Percentiles rank a stretch among this genome's conserved stretches.
phyloP scores from a whole-genome alignment of 2,797 vertebrate species.

The Poecilia velifera region DNA sequence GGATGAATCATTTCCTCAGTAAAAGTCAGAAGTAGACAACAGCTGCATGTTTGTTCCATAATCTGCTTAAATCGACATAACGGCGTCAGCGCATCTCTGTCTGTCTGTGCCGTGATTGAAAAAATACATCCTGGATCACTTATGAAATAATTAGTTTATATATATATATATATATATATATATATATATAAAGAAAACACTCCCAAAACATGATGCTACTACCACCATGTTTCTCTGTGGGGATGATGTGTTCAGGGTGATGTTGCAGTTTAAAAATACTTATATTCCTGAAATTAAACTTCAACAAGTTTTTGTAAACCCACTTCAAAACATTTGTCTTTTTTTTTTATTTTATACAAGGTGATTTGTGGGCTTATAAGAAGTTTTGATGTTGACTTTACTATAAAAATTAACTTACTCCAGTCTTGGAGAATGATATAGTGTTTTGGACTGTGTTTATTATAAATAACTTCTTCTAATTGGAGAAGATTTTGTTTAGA shows the following conservation, averaged over 20 bases:
- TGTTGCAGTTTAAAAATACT: not conserved
- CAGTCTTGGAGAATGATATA: too few species aligned
- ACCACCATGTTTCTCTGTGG: not conserved
- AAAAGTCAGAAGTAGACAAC: not conserved
- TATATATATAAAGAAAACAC: too few species aligned
- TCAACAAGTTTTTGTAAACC: too few species aligned
- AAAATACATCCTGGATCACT: not conserved
- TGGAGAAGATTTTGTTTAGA: not conserved
- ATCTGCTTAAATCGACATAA: not conserved
- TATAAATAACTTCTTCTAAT: not conserved
- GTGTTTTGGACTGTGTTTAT: too few species aligned
- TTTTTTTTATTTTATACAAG: too few species aligned
- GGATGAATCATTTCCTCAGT: not conserved
- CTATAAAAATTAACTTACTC: too few species aligned
- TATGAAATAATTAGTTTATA: too few species aligned
- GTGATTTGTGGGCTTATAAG: too few species aligned
- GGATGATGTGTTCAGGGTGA: not conserved
- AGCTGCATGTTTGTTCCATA: too few species aligned
- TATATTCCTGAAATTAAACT: not conserved
- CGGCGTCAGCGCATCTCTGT: not conserved
- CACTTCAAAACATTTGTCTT: too few species aligned
- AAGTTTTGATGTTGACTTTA: too few species aligned
- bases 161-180: too few species aligned
- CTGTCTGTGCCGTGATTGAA: not conserved
- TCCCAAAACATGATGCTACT: not conserved